Evolutionary conservation across 2,888 invertebrate genomes (phyloP).

Genomic region (Saturnia japonica): DNA sequence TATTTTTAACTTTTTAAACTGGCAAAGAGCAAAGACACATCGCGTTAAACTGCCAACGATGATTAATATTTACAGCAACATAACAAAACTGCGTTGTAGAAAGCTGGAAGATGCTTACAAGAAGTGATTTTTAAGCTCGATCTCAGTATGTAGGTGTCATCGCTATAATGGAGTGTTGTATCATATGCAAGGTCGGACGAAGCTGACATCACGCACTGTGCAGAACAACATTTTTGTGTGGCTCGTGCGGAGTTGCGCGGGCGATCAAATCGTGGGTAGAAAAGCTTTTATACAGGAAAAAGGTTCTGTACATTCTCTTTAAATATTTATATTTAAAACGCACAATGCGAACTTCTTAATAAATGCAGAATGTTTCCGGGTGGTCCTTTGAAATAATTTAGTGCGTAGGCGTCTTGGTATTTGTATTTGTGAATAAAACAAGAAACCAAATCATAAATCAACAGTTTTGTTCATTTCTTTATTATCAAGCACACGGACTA

Average conservation of each 20-base stretch:
- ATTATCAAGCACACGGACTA: not conserved
- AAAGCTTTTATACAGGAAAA: slow-evolving; percentile 29
- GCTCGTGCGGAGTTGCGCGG: slow-evolving; percentile 35
- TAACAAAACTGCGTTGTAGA: not conserved
- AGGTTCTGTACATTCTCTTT: slow-evolving; percentile 14
- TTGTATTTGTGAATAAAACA: not conserved
- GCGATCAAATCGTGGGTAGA: slow-evolving; percentile 37
- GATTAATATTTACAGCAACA: not conserved
- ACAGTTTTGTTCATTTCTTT: not conserved
- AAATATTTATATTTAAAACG: not conserved
- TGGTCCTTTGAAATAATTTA: slow-evolving; percentile 7
- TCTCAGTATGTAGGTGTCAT: slow-evolving; percentile 30
- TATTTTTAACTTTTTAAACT: not conserved
- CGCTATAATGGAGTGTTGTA: slow-evolving; percentile 30
- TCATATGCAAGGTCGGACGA: slow-evolving; percentile 37
- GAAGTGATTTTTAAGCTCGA: slow-evolving; percentile 12
- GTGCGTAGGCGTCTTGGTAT: slow-evolving; percentile 8
- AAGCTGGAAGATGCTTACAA: slow-evolving; percentile 1
- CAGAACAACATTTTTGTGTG: slow-evolving; percentile 43
- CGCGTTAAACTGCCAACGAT: not conserved
- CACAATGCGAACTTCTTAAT: not conserved
- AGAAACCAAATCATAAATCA: slow-evolving; percentile 7
- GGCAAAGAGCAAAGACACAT: slow-evolving; percentile 2
- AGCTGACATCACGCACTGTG: slow-evolving; percentile 45
- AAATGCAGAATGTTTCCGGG: not conserved